phyloP scores from a whole-genome alignment of 53 echinoderm and acorn worm genomes.

The Holothuria scabra region DNA sequence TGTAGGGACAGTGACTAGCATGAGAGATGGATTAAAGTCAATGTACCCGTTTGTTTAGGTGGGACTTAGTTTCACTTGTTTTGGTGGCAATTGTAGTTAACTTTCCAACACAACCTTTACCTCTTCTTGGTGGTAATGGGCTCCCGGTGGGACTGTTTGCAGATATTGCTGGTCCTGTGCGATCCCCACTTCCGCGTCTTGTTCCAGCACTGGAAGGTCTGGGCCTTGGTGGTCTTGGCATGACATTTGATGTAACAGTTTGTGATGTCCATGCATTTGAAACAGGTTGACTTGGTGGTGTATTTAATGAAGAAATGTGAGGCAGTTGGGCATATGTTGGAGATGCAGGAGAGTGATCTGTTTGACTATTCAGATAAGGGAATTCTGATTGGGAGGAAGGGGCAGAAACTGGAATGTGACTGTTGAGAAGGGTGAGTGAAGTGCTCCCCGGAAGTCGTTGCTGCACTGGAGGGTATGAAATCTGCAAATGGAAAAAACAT shows the following conservation, averaged over 20 bases:
- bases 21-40: no score
- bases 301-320: conserved; percentile 34
- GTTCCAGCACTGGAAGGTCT: conserved; percentile 94
- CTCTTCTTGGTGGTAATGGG: conserved; percentile 90
- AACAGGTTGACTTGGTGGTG: conserved; percentile 5
- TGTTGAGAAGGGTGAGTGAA: conserved; percentile 68
- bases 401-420: conserved; percentile 67
- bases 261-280: conserved; percentile 62
- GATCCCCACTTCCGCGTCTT: conserved; percentile 78
- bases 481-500: conserved; percentile 40
- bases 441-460: conserved; percentile 64
- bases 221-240: conserved; percentile 88
- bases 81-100: no score
- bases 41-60: no score
- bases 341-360: conserved; percentile 39
- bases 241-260: conserved; percentile 58
- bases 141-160: conserved; percentile 79
- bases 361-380: conserved; percentile 30
- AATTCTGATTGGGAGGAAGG: conserved; percentile 42
- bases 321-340: conserved; percentile 53
- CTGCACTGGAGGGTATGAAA: conserved; percentile 90
- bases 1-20: no score
- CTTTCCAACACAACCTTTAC: conserved; percentile 43
- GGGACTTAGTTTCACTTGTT: no score
- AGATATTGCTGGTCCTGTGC: conserved; percentile 40